These are phyloP conservation scores for Maconellicoccus hirsutus DNA, from an alignment of 1,140 invertebrate species.

Conservation along the genomic window DNA sequence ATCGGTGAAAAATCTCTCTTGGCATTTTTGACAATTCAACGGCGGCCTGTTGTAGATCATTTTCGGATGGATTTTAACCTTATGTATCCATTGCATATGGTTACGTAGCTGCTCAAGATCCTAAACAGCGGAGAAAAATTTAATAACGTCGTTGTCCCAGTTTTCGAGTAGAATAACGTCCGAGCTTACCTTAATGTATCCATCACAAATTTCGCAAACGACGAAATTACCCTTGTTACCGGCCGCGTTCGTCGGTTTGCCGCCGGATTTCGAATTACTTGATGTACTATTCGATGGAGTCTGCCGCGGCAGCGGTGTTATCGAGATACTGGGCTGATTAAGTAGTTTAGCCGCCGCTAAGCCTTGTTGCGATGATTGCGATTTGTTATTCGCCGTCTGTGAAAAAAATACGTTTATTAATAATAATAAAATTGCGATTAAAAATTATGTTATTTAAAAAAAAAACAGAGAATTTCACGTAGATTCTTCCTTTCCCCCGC, in stretches of 20 bases:
- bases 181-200: constrained; percentile 73
- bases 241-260: constrained; percentile 29
- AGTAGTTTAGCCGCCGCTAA: constrained; percentile 38
- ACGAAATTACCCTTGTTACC: constrained; percentile 68
- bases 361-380: neutral
- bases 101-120: constrained; percentile 82
- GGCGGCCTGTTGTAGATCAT: constrained; percentile 91
- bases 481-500: no score
- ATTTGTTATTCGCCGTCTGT: neutral
- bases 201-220: constrained; percentile 90
- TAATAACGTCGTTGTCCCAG: neutral
- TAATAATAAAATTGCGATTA: no score
- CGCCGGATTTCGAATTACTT: constrained; percentile 34
- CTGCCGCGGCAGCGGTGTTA: constrained; percentile 63
- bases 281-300: constrained; percentile 32
- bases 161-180: no score
- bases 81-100: constrained; percentile 94
- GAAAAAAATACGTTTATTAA: no score
- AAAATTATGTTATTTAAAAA: no score
- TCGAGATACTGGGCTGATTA: constrained; percentile 76
- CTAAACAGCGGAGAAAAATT: constrained; percentile 34
- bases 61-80: constrained; percentile 91
- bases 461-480: no score
- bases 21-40: constrained; percentile 90
- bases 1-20: constrained; percentile 73